Conservation (phyloP, 2,888 invertebrate species). For the Psylliodes chrysocephalus region DNA sequence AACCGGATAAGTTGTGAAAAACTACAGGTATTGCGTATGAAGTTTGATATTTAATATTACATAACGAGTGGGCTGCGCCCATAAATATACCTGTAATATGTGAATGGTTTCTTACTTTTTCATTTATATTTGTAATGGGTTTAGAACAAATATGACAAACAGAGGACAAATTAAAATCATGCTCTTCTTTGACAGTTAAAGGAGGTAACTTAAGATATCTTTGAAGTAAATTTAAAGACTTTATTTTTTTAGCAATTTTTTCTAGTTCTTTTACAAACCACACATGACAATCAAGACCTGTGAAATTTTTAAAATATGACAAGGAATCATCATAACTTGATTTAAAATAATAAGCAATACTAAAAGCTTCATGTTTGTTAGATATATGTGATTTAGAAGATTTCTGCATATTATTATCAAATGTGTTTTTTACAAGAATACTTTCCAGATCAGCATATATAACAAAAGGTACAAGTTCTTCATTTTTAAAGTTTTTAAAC, state of each 20-base stretch:
- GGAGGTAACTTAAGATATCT: not conserved
- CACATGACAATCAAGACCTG: no score
- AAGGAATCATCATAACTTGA: not conserved
- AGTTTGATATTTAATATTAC: slow-evolving; percentile 47
- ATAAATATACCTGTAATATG: not conserved
- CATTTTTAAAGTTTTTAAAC: not conserved
- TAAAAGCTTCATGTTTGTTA: no score
- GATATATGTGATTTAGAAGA: not conserved
- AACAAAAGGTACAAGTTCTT: not conserved
- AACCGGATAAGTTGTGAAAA: no score
- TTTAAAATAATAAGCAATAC: no score
- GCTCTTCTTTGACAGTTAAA: not conserved
- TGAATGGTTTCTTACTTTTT: not conserved
- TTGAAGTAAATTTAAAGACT: not conserved
- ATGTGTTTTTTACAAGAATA: not conserved
- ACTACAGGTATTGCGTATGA: no score
- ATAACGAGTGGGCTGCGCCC: slow-evolving; percentile 40
- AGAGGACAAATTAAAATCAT: not conserved
- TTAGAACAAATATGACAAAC: no score
- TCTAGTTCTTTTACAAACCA: not conserved
- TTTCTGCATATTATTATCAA: not conserved
- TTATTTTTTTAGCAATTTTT: not conserved
- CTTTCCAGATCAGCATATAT: no score
- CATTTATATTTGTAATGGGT: no score
- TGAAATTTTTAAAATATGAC: not conserved